Evolutionary conservation across 2,113 vertebrate genomes (phyloP), one percentile per base, ranked within the genome.

Genomic region (Typhlomys cinereus): DNA sequence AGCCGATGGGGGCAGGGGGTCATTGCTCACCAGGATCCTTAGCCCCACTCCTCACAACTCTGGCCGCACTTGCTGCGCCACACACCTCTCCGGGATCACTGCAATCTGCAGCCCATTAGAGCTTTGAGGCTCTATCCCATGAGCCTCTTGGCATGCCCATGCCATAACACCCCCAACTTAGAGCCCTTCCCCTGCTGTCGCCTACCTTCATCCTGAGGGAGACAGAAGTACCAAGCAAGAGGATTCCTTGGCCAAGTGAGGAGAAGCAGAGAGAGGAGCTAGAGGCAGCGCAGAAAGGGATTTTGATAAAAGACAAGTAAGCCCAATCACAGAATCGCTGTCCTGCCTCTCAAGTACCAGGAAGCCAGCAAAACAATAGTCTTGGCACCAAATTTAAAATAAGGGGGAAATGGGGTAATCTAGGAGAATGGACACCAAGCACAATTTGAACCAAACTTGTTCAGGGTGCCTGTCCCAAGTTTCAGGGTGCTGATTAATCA

Each of bases 391-490:
- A 44, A 57, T 48, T 27, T 31, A 41, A 41, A 8, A 1, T 54
- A 82, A 41, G 41, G 48, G 20, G n/a, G 9, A 81, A 64, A 13
- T 8, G 13, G 5, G 7, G 66, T 50, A 10, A 70, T 27, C 48
- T 52, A 62, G 89, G 69, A 83, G 79, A 62, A 41, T 59, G 10
- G n/a, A 85, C 41, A 69, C 23, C 52, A 91, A 64, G 23, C 29
- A 20, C 6, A 85, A 46, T 41, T 36, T 54, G 54, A 39, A 62
- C 44, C 29, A 39, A 82, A 66, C n/a, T 21, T 78, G 80, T 85
- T 21, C 70, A 2, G 0, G 46, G 1, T 15, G 57, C 20, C 5
- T 67, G 21, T 25, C n/a, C 27, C 15, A 82, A n/a, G 48, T 80
- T 70, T 79, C 39, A 73, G 21, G 66, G 64, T 74, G 74, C 1